Evolutionary conservation across 2,797 vertebrate species (phyloP), one percentile per base, ranked within the genome.

Genomic region (Paguma larvata): DNA sequence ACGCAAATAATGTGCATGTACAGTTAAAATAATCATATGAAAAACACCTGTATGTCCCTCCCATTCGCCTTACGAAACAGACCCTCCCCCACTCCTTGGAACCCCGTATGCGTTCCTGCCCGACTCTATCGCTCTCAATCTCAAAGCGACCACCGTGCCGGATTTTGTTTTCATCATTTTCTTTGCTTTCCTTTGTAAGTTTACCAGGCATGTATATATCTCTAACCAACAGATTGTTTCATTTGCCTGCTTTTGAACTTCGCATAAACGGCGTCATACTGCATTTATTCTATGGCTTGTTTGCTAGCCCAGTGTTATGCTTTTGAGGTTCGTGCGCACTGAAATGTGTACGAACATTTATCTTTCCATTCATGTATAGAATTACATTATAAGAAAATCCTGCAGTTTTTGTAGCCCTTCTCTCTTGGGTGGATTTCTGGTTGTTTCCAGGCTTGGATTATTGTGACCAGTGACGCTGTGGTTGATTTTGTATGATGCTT

Each of bases 171-270:
- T 85, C 65, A 88, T 91, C 80, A 46, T 72, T 51, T 78, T 62
- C 56, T 87, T 95, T 68, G 10, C 10, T 94, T 91, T 85, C 65
- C 95, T 96, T 97, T 97, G 87, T 92, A 94, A 88, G 92, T 95
- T 95, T 83, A 73, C 96, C 96, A 95, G 80, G 82, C 48, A 85
- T 89, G n/a, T 51, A 85, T 91, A 4, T 62, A 73, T 97, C 53
- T 91, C 75, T 91, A 97, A 98, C 96, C 92, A 89, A 92, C 70
- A 30, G 2, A 59, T 34, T 96, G 82, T 84, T 98, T 90, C 77
- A 75, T 92, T 95, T 65, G 68, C 44, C 63, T 80, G 93, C 78
- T 92, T 94, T 95, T 98, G 95, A 97, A 79, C 90, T 94, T 97
- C 30, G 79, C 62, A 90, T 94, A 97, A 98, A 94, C 13, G 1